Evolutionary conservation across 92 coral and sea anemone species (phyloP).

Genomic region (Zoanthus sociatus): DNA sequence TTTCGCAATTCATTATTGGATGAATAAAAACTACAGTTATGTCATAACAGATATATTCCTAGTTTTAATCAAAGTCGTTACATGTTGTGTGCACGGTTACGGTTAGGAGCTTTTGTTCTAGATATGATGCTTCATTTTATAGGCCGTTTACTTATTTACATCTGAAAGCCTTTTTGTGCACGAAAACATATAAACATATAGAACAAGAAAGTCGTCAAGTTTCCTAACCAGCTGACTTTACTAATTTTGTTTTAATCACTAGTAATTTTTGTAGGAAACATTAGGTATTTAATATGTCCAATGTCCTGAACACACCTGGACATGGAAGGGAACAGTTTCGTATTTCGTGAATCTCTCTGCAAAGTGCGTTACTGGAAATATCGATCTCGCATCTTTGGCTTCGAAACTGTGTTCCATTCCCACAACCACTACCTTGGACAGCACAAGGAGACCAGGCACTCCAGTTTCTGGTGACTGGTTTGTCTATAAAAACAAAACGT

Average conservation of each 20-base stretch:
- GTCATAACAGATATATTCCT: neutral
- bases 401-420: conserved; percentile 31
- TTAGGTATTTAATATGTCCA: neutral
- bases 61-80: neutral
- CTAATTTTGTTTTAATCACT: no score
- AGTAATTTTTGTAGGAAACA: neutral
- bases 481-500: neutral
- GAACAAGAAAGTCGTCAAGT: no score
- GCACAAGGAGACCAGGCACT: conserved; percentile 22
- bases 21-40: no score
- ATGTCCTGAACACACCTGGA: conserved; percentile 18
- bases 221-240: no score
- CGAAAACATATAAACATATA: no score
- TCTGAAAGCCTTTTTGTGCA: no score
- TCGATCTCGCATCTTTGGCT: neutral
- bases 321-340: conserved; percentile 27
- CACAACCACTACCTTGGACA: neutral
- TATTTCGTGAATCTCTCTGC: neutral
- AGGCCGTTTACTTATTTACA: no score
- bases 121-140: no score
- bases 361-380: neutral
- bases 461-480: neutral
- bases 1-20: no score
- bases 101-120: no score
- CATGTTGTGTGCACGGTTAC: no score